phyloP scores from a whole-genome alignment of 1,140 invertebrate genomes.

The Temnothorax nylanderi region DNA sequence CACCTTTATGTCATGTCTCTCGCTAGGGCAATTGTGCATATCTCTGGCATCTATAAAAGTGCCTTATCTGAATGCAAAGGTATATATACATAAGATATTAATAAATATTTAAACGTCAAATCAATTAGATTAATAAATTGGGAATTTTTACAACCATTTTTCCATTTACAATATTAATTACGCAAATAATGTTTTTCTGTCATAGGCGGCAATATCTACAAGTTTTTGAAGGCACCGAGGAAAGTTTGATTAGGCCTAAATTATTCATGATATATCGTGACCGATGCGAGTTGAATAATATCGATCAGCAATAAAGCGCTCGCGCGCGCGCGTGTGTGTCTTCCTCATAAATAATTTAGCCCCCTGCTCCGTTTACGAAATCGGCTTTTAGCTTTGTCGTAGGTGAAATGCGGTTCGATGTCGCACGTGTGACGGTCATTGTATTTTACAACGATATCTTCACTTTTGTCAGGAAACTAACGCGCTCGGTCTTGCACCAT shows the following conservation, averaged over 20 bases:
- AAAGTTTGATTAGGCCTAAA: background rate
- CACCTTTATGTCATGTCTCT: background rate
- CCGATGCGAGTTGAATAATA: conserved; percentile 21
- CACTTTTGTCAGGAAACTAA: background rate
- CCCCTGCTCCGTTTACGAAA: conserved; percentile 7
- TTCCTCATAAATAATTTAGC: conserved; percentile 53
- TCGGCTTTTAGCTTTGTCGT: background rate
- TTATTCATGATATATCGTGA: conserved; percentile 21
- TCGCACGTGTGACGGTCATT: background rate
- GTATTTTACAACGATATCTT: conserved; percentile 4
- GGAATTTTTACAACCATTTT: background rate
- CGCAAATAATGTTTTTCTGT: background rate
- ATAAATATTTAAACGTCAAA: background rate
- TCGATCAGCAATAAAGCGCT: conserved; percentile 6
- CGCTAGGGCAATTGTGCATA: background rate
- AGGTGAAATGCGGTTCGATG: conserved; percentile 15
- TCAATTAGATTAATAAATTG: too few species aligned
- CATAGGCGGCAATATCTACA: background rate
- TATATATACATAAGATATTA: background rate
- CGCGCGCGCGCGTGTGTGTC: background rate
- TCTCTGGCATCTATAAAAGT: background rate
- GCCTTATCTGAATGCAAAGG: background rate
- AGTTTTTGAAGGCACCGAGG: background rate
- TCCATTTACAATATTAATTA: background rate
- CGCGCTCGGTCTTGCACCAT: background rate